Evolutionary conservation across 2,888 invertebrate species (phyloP), one percentile per base, ranked within the genome.

Genomic region (Timandra comae): DNA sequence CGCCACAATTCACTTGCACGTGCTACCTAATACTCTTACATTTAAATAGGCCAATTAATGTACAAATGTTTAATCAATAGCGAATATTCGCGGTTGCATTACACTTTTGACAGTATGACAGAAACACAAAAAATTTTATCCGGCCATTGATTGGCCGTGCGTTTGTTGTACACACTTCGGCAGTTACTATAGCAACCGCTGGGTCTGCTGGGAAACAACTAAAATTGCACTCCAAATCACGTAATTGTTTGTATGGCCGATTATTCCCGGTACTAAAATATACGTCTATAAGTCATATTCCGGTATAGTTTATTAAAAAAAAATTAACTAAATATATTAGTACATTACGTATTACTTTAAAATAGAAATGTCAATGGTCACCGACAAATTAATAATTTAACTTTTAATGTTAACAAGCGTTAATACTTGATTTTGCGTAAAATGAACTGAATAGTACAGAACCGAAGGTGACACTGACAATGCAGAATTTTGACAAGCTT

Each of bases 61-160:
- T 64, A 67, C 35, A 54, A 60, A 56, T 58, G 84, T 85, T 85
- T 77, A 73, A 84, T 86, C 85, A 71, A 85, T 86, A 85, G 53
- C 53, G 48, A 67, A 56, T 61, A 63, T 63, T 56, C 54, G 63
- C 63, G 68, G 68, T 62, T 67, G 64, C 70, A 76, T 71, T 75
- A 63, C 55, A 70, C 60, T 56, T 16, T 60, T 81, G 78, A 79
- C 78, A 78, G 62, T 48, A 52, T 77, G 78, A 76, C 80, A 80
- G 71, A 79, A 77, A 76, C 71, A 78, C 78, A 50, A 49, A 46
- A 80, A 81, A 77, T 84, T 84, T 68, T 71, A 63, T 61, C 65
- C 69, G 62, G 70, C 75, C 74, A 80, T 80, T 77, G 76, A 79
- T 82, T 82, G 81, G 84, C 69, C 71, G 69, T 67, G 66, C 52